phyloP scores from a whole-genome alignment of 2,113 vertebrate genomes.

The Corythoichthys intestinalis region DNA sequence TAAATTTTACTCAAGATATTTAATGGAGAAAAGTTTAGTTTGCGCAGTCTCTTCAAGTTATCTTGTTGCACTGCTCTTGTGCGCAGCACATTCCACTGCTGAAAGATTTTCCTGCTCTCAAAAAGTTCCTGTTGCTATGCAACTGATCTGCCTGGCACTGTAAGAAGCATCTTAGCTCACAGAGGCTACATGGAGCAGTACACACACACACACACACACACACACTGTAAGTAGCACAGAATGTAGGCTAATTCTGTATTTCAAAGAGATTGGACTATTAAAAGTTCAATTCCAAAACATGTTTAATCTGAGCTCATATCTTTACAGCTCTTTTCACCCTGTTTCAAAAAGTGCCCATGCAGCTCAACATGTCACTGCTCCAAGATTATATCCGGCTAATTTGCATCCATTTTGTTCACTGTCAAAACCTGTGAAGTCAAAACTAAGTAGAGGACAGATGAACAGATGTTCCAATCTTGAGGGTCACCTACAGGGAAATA shows the following conservation, averaged over 20 bases:
- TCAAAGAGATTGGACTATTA: conserved; percentile 32
- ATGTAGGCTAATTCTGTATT: conserved; percentile 43
- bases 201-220: conserved; percentile 18
- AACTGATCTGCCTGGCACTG: conserved; percentile 66
- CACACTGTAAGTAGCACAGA: conserved; percentile 19
- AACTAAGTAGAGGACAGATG: neutral
- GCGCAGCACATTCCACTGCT: conserved; percentile 58
- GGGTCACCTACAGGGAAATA: conserved; percentile 31
- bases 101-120: conserved; percentile 62
- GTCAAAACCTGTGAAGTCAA: neutral
- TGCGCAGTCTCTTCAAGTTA: neutral
- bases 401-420: neutral
- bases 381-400: neutral
- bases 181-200: conserved; percentile 37
- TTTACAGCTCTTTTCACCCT: conserved; percentile 7
- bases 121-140: conserved; percentile 71
- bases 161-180: conserved; percentile 56
- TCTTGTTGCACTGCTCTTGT: conserved; percentile 48
- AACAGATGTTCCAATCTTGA: conserved; percentile 9
- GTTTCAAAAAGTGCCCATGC: neutral
- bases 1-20: neutral
- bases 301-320: conserved; percentile 17
- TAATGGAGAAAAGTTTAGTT: neutral
- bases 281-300: conserved; percentile 31
- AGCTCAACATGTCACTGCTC: too few species aligned